phyloP scores from a whole-genome alignment of 2,113 vertebrate genomes.

The Plestiodon gilberti region DNA sequence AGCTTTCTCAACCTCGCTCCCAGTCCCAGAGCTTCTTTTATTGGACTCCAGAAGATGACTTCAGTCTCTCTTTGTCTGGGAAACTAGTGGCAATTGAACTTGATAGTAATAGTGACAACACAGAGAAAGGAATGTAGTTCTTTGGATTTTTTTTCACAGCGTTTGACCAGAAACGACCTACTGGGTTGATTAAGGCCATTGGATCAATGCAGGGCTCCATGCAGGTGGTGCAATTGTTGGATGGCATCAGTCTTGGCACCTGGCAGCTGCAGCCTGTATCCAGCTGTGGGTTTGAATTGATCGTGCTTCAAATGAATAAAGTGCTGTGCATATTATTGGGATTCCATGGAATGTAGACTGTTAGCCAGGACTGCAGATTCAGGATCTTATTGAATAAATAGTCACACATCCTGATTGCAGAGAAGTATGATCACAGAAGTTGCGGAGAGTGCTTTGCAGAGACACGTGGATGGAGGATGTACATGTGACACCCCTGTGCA shows the following conservation, averaged over 20 bases:
- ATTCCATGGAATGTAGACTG: neutral
- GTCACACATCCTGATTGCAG: neutral
- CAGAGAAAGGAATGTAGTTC: rapidly evolving
- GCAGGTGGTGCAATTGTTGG: neutral
- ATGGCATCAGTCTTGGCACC: neutral
- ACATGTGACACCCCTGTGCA: too few relatives aligned
- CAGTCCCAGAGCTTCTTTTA: neutral
- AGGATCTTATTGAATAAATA: neutral
- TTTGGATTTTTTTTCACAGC: neutral
- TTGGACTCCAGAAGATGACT: neutral
- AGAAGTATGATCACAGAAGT: neutral
- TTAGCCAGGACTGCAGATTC: neutral
- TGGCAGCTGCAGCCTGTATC: neutral
- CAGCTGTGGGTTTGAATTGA: constrained; percentile 16
- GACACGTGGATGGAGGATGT: neutral
- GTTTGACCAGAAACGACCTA: neutral
- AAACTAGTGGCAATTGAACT: neutral
- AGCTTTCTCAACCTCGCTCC: too few relatives aligned
- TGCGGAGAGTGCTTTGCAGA: neutral
- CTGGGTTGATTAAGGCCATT: neutral
- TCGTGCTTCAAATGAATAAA: neutral
- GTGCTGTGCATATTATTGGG: constrained; percentile 9
- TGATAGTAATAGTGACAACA: neutral
- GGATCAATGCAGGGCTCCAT: neutral
- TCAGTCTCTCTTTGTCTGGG: neutral